Conservation (phyloP, 2,113 vertebrate species). For the Monopterus albus region DNA sequence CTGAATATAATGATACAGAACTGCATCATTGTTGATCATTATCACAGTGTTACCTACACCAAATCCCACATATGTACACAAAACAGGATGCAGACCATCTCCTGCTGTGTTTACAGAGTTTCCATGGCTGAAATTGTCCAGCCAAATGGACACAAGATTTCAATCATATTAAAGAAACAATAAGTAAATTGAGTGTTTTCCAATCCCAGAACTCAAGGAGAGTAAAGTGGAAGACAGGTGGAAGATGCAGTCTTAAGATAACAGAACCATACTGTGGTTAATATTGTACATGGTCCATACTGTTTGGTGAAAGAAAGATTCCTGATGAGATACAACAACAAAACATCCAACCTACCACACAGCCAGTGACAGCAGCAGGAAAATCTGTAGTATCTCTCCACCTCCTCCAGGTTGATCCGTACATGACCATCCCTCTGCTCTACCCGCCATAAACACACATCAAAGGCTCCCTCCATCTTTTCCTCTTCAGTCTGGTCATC, state of each 20-base stretch:
- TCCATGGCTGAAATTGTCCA: background rate
- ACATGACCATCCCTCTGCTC: constrained; percentile 45
- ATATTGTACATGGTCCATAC: background rate
- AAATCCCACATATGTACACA: too few relatives aligned
- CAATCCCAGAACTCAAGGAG: too few relatives aligned
- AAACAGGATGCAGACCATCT: too few relatives aligned
- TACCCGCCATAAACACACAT: constrained; percentile 55
- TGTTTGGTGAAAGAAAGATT: background rate
- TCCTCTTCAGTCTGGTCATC: constrained; percentile 20
- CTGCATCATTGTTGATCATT: too few relatives aligned
- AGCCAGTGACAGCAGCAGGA: constrained; percentile 75
- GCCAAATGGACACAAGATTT: background rate
- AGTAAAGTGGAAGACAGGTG: too few relatives aligned
- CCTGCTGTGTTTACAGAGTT: too few relatives aligned
- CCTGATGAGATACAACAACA: background rate
- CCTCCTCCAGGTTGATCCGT: constrained; percentile 76
- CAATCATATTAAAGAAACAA: background rate
- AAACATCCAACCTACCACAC: constrained; percentile 65
- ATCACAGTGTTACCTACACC: too few relatives aligned
- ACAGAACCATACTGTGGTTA: background rate
- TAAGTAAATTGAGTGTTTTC: background rate
- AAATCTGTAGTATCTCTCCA: constrained; percentile 75
- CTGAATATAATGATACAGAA: too few relatives aligned
- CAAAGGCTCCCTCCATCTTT: constrained; percentile 15
- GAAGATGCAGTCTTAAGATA: background rate